Conservation (phyloP, 2,113 vertebrate genomes). For the Thalassarche chlororhynchos region DNA sequence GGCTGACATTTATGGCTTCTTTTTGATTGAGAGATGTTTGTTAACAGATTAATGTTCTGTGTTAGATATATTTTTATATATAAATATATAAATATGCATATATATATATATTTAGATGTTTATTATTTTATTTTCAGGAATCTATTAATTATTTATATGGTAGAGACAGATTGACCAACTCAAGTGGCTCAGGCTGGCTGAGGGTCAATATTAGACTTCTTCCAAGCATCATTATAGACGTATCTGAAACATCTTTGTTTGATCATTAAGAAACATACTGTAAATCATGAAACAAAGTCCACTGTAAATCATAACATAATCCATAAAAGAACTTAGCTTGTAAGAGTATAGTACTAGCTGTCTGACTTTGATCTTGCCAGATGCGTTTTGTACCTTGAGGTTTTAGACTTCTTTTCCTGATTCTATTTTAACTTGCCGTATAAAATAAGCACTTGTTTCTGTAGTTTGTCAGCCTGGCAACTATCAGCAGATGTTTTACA, state of each 20-base stretch:
- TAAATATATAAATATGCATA: not conserved
- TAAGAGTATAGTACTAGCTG: not conserved
- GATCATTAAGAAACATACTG: not conserved
- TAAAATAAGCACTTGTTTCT: not conserved
- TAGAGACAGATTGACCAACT: not conserved
- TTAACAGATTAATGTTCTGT: not conserved
- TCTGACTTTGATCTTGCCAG: slow-evolving; percentile 16
- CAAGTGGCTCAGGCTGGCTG: not conserved
- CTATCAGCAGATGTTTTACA: not conserved
- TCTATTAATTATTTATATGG: not conserved
- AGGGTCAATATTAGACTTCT: not conserved
- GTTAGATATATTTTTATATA: not conserved
- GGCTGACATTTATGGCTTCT: not conserved
- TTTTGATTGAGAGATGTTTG: not conserved
- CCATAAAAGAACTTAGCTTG: not conserved
- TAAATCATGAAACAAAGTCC: not conserved
- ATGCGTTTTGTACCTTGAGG: not conserved
- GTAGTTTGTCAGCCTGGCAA: not conserved
- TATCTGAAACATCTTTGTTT: not conserved
- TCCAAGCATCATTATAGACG: not conserved
- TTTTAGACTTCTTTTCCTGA: not conserved
- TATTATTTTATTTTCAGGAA: not conserved
- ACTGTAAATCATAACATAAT: not conserved
- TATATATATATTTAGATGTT: not conserved
- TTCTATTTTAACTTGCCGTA: not conserved